Evolutionary conservation across 2,797 vertebrate genomes (phyloP).

Genomic region (Gallirallus australis): DNA sequence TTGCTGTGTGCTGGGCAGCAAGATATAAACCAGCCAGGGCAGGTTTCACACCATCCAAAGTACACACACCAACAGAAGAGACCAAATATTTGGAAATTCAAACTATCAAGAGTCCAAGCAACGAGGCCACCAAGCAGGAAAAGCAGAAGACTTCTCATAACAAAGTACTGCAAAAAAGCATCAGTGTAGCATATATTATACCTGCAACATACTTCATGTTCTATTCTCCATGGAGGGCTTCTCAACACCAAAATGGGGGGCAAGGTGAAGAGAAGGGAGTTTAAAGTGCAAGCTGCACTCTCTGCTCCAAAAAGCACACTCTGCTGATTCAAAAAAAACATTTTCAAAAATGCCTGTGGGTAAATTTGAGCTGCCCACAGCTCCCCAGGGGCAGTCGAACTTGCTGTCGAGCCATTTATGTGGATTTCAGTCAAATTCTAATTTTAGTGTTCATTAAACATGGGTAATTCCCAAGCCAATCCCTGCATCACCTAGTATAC

Average conservation of each 20-base stretch:
- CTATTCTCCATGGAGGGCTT: conserved; percentile 10
- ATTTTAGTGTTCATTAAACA: conserved; percentile 90
- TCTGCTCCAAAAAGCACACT: conserved; percentile 79
- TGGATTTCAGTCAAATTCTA: conserved; percentile 90
- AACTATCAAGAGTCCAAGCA: background rate
- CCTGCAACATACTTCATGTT: background rate
- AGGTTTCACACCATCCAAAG: background rate
- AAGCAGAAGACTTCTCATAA: background rate
- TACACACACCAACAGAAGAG: background rate
- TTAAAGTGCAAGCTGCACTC: conserved; percentile 72
- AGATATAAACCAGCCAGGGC: background rate
- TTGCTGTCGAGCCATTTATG: conserved; percentile 87
- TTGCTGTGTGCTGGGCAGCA: background rate
- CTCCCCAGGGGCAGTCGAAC: conserved; percentile 86
- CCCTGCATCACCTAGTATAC: conserved; percentile 80
- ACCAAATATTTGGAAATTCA: conserved; percentile 1
- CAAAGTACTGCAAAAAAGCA: background rate
- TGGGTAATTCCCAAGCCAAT: conserved; percentile 84
- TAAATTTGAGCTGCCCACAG: conserved; percentile 87
- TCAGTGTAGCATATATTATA: background rate
- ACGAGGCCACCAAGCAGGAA: background rate
- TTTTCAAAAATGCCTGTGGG: conserved; percentile 84
- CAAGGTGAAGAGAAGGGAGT: conserved; percentile 10
- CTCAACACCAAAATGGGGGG: conserved; percentile 49
- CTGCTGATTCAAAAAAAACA: conserved; percentile 80